Evolutionary conservation across 1,140 invertebrate genomes (phyloP).

Genomic region (Nylanderia fulva): DNA sequence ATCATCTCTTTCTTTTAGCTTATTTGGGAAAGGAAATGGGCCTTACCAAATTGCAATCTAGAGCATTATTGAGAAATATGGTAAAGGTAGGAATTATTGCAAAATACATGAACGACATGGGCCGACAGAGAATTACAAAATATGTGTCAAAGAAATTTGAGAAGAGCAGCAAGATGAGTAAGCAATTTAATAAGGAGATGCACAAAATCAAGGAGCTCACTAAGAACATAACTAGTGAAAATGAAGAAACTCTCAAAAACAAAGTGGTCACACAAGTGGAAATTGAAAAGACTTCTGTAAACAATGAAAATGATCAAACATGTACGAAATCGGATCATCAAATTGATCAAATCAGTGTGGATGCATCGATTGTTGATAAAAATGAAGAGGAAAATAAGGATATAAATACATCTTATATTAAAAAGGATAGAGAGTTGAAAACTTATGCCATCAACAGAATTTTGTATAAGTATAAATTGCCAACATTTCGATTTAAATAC

Average conservation of each 20-base stretch:
- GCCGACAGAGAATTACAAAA: constrained; percentile 86
- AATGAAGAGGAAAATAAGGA: background rate
- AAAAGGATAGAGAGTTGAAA: constrained; percentile 37
- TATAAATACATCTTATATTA: background rate
- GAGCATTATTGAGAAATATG: constrained; percentile 85
- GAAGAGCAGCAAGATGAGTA: constrained; percentile 78
- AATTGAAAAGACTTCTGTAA: background rate
- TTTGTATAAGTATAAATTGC: constrained; percentile 75
- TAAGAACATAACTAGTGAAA: constrained; percentile 45
- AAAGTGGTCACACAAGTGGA: background rate
- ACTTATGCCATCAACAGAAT: constrained; percentile 71
- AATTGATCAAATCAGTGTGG: background rate
- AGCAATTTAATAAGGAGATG: constrained; percentile 82
- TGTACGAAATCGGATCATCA: background rate
- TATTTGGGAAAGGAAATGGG: constrained; percentile 84
- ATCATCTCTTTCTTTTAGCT: background rate
- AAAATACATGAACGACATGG: constrained; percentile 86
- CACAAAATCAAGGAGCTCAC: constrained; percentile 82
- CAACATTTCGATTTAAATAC: constrained; percentile 65
- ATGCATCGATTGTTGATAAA: background rate
- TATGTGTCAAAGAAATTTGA: constrained; percentile 83
- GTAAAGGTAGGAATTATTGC: constrained; percentile 83
- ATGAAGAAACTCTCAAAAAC: background rate
- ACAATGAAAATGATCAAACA: background rate
- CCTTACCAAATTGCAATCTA: constrained; percentile 85